These are phyloP conservation scores for Andricus quercusramuli DNA, from an alignment of 2,888 invertebrate species.

Conservation along the genomic window DNA sequence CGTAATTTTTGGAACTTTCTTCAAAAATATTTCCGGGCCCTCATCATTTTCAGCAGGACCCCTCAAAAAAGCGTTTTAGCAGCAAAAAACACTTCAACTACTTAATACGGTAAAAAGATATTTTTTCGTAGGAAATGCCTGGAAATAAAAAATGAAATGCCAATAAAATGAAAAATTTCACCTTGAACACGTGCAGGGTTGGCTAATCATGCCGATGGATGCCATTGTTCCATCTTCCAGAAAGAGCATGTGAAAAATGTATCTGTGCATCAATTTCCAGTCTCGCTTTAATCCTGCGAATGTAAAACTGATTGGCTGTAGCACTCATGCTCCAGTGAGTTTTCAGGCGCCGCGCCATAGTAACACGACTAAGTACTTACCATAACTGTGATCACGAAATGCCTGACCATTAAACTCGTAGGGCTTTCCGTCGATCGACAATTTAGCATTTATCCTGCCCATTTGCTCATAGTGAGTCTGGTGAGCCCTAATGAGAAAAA, in stretches of 20 bases:
- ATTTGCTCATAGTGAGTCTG: slow-evolving; percentile 34
- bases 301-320: slow-evolving; percentile 22
- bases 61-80: too few species aligned
- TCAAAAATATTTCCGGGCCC: too few species aligned
- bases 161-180: background rate
- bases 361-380: slow-evolving; percentile 6
- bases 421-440: slow-evolving; percentile 23
- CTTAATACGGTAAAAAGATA: too few species aligned
- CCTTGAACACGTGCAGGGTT: slow-evolving; percentile 22
- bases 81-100: too few species aligned
- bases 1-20: too few species aligned
- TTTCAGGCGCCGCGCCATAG: background rate
- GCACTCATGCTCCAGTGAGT: background rate
- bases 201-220: slow-evolving; percentile 20
- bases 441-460: slow-evolving; percentile 9
- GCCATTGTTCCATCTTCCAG: slow-evolving; percentile 19
- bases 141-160: too few species aligned
- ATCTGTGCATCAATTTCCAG: slow-evolving; percentile 40
- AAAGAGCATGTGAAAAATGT: slow-evolving; percentile 35
- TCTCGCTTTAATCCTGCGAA: slow-evolving; percentile 29
- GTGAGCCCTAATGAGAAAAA: slow-evolving; percentile 21
- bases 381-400: slow-evolving; percentile 39
- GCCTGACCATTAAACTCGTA: slow-evolving; percentile 14
- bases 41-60: too few species aligned
- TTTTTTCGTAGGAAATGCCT: too few species aligned